These are phyloP conservation scores for Arctocebus calabarensis DNA, from an alignment of 2,797 vertebrate species.

Conservation along the genomic window DNA sequence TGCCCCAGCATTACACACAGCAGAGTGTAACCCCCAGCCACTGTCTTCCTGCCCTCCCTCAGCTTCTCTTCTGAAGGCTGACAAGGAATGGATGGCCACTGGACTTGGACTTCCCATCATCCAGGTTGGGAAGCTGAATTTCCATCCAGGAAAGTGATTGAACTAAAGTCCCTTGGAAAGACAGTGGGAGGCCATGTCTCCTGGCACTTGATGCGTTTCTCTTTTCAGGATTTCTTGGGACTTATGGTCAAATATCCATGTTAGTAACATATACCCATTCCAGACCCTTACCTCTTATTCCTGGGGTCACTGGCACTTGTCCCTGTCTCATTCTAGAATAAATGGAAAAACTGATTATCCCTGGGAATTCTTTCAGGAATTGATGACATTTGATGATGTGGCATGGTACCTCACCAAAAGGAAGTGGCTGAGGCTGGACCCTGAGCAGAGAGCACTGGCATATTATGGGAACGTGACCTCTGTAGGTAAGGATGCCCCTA, in stretches of 20 bases:
- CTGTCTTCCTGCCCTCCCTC: neutral
- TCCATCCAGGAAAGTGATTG: neutral
- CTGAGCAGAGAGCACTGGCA: slow-evolving; percentile 40
- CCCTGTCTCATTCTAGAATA: slow-evolving; percentile 4
- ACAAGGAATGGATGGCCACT: slow-evolving; percentile 4
- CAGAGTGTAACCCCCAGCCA: neutral
- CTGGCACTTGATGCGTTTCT: slow-evolving; percentile 24
- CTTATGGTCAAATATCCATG: neutral
- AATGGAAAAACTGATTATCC: slow-evolving; percentile 15
- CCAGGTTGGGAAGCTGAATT: neutral
- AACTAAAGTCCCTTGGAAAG: neutral
- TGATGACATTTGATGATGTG: slow-evolving; percentile 27
- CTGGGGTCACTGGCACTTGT: neutral
- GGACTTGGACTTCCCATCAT: neutral
- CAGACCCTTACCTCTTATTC: neutral
- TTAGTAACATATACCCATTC: neutral
- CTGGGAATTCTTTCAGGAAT: slow-evolving; percentile 76
- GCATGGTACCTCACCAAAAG: slow-evolving; percentile 29
- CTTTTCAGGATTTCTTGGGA: slow-evolving; percentile 44
- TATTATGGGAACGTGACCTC: slow-evolving; percentile 34
- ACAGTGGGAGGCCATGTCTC: slow-evolving; percentile 3
- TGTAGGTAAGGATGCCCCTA: slow-evolving; percentile 60
- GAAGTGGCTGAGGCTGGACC: slow-evolving; percentile 36
- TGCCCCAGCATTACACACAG: slow-evolving; percentile 42
- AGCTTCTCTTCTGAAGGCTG: slow-evolving; percentile 23